phyloP scores from a whole-genome alignment of 2,888 invertebrate genomes.

The Microctonus hyperodae region DNA sequence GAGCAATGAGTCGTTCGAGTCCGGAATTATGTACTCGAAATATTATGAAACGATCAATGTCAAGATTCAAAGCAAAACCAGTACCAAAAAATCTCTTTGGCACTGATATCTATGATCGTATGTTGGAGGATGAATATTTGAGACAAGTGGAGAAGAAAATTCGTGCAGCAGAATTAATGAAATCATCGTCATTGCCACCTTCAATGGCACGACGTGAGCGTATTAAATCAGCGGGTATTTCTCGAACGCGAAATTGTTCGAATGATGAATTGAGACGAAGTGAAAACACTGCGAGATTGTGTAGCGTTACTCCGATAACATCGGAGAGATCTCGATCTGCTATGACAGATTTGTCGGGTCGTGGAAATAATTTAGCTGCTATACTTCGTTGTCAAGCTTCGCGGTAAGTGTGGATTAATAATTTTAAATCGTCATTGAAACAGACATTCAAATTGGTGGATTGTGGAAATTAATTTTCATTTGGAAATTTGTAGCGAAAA shows the following conservation, averaged over 20 bases:
- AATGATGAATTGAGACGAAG: conserved; percentile 34
- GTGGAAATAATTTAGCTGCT: conserved; percentile 70
- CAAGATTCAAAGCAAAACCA: conserved; percentile 71
- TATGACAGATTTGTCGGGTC: conserved; percentile 45
- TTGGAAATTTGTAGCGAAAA: conserved; percentile 65
- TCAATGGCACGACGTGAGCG: conserved; percentile 73
- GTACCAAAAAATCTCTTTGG: conserved; percentile 76
- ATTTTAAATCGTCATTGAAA: neutral
- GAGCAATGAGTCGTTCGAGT: conserved; percentile 56
- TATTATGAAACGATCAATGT: conserved; percentile 26
- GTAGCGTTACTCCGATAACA: conserved; percentile 44
- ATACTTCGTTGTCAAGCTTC: conserved; percentile 66
- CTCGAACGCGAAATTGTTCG: conserved; percentile 38
- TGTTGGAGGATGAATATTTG: conserved; percentile 74
- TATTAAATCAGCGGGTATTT: conserved; percentile 44
- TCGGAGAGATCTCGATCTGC: conserved; percentile 56
- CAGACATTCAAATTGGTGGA: too few relatives aligned
- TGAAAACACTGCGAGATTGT: conserved; percentile 33
- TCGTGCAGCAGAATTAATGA: conserved; percentile 74
- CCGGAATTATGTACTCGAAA: conserved; percentile 55
- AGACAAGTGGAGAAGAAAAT: conserved; percentile 70
- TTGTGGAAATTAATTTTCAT: neutral
- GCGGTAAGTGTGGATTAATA: conserved; percentile 45
- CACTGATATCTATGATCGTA: conserved; percentile 74
- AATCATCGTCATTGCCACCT: conserved; percentile 72